These are phyloP conservation scores for Thecocarcelia acutangulata DNA, from an alignment of 2,888 invertebrate species.

Conservation along the genomic window DNA sequence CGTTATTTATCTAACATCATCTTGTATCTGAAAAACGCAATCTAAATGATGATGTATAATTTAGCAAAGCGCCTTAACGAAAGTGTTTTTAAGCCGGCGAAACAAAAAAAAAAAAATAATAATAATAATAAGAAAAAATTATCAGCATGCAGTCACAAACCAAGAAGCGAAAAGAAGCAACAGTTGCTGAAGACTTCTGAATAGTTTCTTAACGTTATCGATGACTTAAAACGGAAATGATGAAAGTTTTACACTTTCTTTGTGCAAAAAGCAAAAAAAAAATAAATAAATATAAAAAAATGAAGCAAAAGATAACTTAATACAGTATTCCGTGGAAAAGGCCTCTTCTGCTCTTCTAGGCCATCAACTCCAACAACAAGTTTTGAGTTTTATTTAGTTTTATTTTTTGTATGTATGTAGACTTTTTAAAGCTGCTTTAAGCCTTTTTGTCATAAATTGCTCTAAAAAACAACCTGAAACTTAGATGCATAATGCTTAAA, in stretches of 20 bases:
- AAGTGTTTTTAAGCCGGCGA: constrained; percentile 51
- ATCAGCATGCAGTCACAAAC: constrained; percentile 2
- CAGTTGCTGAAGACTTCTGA: constrained; percentile 31
- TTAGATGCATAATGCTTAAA: constrained; percentile 38
- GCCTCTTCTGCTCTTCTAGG: constrained; percentile 25
- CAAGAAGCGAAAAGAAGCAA: neutral
- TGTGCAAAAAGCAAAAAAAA: constrained; percentile 25
- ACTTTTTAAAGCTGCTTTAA: neutral
- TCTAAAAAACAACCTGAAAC: constrained; percentile 22
- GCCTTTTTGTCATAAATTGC: constrained; percentile 41
- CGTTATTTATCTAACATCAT: constrained; percentile 33
- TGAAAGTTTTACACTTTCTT: constrained; percentile 70
- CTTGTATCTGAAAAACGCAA: constrained; percentile 41
- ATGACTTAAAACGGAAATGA: constrained; percentile 66
- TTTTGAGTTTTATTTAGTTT: constrained; percentile 33
- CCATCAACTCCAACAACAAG: constrained; percentile 32
- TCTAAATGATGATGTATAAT: constrained; percentile 59
- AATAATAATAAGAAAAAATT: constrained; percentile 1
- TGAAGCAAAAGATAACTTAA: neutral
- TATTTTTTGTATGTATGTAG: too few species aligned
- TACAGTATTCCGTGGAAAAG: neutral
- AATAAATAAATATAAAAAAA: neutral
- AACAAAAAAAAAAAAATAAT: constrained; percentile 31
- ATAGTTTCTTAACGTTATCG: constrained; percentile 42
- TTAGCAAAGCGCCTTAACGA: constrained; percentile 55